Base-by-base conservation (phyloP, 2,113 vertebrate species). In the Haliaeetus leucogaster region DNA sequence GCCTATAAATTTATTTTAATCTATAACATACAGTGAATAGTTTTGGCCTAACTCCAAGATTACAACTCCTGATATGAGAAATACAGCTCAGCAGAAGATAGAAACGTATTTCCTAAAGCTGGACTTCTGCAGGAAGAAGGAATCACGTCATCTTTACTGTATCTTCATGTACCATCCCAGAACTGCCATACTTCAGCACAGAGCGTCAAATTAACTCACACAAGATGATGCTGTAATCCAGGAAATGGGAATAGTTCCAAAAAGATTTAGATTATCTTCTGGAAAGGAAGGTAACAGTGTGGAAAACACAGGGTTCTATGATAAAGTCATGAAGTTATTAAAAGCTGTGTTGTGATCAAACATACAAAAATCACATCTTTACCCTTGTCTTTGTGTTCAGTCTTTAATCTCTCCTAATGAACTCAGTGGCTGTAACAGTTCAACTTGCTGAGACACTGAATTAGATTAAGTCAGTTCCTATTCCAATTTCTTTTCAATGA, bases 241-340 rank as follows among this genome's bases (percentile, higher is more conserved):
- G 56, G 36, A 88, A 93, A 83, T 27, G 53, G 62, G 48, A 95
- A 77, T 14, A 6, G 10, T 40, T 96, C 84, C 61, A 78, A 71
- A 45, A 72, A 66, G 6, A 63, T 82, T 94, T 82, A 84, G 34
- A 83, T 71, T 79, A 34, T 42, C 55, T 82, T 94, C 71, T 90
- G 50, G 40, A 73, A 76, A 92, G 25, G n/a, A 90, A 63, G n/a
- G 61, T 45, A 65, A 76, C 13, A 38, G 19, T 10, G 15, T 78
- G 27, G 59, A 85, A 97, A 97, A 85, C 43, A 78, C 9, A 45
- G 26, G 8, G 16, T 86, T 86, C 55, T 32, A 48, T 68, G 48
- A 86, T 66, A 92, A 94, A 95, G 56, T 70, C 8, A 78, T 72
- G 23, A 72, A 65, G 18, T 87, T 87, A 81, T 89, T 97, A 90